Percentiles rank a stretch among this genome's conserved stretches.
Evolutionary conservation across 1,140 invertebrate genomes (phyloP).

Genomic region (Plutomurus gul): DNA sequence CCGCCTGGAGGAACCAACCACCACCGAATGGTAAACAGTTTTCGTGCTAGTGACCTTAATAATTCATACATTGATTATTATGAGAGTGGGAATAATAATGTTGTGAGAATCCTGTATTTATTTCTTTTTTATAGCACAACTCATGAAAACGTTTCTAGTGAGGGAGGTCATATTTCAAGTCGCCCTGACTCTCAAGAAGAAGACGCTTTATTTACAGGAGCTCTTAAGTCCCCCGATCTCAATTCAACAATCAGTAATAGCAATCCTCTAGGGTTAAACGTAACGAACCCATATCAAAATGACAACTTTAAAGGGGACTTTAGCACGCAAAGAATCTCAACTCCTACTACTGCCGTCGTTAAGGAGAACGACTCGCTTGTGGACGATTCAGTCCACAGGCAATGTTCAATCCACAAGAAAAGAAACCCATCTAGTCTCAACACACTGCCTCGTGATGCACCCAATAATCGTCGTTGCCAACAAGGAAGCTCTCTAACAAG

Average conservation of each 20-base stretch:
- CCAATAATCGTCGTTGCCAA: neutral
- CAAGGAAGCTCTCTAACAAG: slow-evolving; percentile 7
- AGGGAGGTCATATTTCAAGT: slow-evolving; percentile 11
- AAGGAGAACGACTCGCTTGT: neutral
- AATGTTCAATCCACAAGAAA: slow-evolving; percentile 1
- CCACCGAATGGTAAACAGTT: slow-evolving; percentile 46
- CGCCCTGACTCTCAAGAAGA: slow-evolving; percentile 30
- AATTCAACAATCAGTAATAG: neutral
- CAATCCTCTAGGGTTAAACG: neutral
- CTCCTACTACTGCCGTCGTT: neutral
- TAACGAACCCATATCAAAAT: slow-evolving; percentile 21
- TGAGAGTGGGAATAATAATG: neutral
- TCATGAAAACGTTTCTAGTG: slow-evolving; percentile 43
- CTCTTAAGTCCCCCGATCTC: neutral
- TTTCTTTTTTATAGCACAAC: slow-evolving; percentile 45
- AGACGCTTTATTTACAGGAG: neutral
- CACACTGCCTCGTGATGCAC: slow-evolving; percentile 42
- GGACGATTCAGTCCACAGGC: neutral
- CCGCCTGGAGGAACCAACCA: slow-evolving; percentile 47
- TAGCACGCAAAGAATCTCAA: slow-evolving; percentile 2
- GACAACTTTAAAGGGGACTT: slow-evolving; percentile 6
- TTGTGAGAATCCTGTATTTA: neutral
- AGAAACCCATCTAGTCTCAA: slow-evolving; percentile 48
- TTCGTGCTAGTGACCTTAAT: neutral
- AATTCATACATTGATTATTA: neutral